phyloP scores from a whole-genome alignment of 2,888 invertebrate species.

The Automeris io region DNA sequence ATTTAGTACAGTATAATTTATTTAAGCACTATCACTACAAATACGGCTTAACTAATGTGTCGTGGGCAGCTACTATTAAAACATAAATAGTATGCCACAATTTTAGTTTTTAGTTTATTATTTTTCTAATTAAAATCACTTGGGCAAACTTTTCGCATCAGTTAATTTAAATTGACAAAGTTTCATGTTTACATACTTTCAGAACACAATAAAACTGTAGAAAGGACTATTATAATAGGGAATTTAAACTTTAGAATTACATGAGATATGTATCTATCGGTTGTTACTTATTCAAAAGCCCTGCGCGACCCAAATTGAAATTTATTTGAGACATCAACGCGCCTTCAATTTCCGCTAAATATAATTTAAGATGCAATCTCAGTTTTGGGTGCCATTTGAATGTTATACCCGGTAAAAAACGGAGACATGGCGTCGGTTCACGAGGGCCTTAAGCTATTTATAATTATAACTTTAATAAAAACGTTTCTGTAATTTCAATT shows the following conservation, averaged over 20 bases:
- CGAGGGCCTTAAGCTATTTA: too few species aligned
- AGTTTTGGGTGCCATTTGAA: conserved; percentile 50
- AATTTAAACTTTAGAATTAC: background rate
- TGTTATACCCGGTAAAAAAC: conserved; percentile 23
- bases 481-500: too few species aligned
- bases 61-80: too few species aligned
- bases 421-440: conserved; percentile 8
- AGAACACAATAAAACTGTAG: conserved; percentile 1
- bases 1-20: too few species aligned
- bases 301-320: conserved; percentile 61
- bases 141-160: too few species aligned
- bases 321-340: conserved; percentile 59
- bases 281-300: conserved; percentile 39
- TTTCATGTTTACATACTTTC: background rate
- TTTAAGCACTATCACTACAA: too few species aligned
- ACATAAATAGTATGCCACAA: too few species aligned
- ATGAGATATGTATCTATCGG: conserved; percentile 1
- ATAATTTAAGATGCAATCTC: conserved; percentile 67
- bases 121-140: too few species aligned
- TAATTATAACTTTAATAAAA: too few species aligned
- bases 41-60: too few species aligned
- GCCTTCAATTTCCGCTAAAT: conserved; percentile 68
- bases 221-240: background rate
- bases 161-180: background rate
- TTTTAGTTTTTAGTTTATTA: too few species aligned